Conservation (phyloP, 2,797 vertebrate genomes). For the Alosa sapidissima region DNA sequence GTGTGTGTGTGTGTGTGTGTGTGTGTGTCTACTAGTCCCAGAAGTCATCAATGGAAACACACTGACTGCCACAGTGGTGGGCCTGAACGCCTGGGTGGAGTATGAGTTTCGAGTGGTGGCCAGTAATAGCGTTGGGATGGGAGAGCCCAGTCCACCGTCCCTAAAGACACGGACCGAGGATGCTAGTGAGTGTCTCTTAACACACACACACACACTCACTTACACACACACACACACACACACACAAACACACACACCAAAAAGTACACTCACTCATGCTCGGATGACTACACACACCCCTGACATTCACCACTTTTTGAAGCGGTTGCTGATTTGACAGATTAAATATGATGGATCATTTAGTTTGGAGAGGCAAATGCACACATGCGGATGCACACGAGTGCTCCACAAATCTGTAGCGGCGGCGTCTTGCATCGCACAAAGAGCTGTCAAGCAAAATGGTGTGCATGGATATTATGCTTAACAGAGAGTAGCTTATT, state of each 20-base stretch:
- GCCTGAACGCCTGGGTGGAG: constrained; percentile 95
- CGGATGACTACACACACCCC: constrained; percentile 20
- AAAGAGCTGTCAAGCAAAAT: constrained; percentile 1
- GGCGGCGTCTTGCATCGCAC: neutral
- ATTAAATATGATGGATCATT: constrained; percentile 55
- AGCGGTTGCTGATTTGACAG: constrained; percentile 49
- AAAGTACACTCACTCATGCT: constrained; percentile 17
- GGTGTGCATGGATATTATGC: constrained; percentile 41
- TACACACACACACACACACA: too few relatives aligned
- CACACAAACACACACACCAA: constrained; percentile 13
- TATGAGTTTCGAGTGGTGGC: constrained; percentile 95
- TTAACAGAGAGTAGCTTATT: constrained; percentile 45
- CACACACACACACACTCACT: neutral
- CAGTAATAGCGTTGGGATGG: constrained; percentile 88
- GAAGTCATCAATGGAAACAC: constrained; percentile 85
- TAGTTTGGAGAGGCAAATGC: constrained; percentile 44
- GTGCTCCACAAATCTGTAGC: constrained; percentile 26
- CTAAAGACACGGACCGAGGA: constrained; percentile 95
- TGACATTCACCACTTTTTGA: constrained; percentile 47
- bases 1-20: constrained; percentile 6
- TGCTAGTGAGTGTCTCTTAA: constrained; percentile 79
- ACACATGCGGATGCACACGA: constrained; percentile 47
- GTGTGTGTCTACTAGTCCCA: constrained; percentile 73
- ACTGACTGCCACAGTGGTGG: constrained; percentile 86
- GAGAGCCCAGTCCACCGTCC: constrained; percentile 91